phyloP scores from a whole-genome alignment of 2,888 invertebrate species.

The Aspidiotus rigidus region DNA sequence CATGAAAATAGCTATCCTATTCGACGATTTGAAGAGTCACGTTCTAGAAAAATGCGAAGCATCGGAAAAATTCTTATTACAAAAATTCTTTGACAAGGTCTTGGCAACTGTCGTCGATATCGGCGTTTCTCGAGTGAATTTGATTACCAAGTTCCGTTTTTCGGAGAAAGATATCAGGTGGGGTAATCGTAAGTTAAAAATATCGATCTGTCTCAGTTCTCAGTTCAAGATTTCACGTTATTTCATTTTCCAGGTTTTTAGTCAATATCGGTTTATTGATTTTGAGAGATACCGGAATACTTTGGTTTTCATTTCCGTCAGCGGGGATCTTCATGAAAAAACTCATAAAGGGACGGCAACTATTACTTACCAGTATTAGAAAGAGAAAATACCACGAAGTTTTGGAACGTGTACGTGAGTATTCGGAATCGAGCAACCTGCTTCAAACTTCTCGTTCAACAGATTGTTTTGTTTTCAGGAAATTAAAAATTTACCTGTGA shows the following conservation, averaged over 20 bases:
- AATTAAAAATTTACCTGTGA: not conserved
- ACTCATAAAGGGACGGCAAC: slow-evolving; percentile 30
- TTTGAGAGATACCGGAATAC: slow-evolving; percentile 31
- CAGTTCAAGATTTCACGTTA: not conserved
- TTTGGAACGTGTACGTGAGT: slow-evolving; percentile 33
- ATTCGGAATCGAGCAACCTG: not conserved
- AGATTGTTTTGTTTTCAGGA: too few species aligned
- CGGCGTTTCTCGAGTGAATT: slow-evolving; percentile 22
- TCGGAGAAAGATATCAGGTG: slow-evolving; percentile 23
- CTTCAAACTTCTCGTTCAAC: too few species aligned
- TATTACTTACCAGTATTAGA: slow-evolving; percentile 31
- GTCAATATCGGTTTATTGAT: slow-evolving; percentile 35
- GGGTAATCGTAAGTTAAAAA: not conserved
- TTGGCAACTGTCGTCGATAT: slow-evolving; percentile 14
- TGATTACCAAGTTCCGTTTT: slow-evolving; percentile 18
- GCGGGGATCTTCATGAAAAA: slow-evolving; percentile 35
- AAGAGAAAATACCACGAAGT: slow-evolving; percentile 34
- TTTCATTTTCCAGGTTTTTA: slow-evolving; percentile 26
- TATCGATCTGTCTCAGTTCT: not conserved
- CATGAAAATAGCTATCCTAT: slow-evolving; percentile 30
- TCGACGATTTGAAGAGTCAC: slow-evolving; percentile 32
- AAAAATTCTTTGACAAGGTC: slow-evolving; percentile 27
- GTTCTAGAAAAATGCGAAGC: slow-evolving; percentile 12
- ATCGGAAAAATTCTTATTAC: slow-evolving; percentile 8
- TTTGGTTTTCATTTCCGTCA: slow-evolving; percentile 36